Evolutionary conservation across 1,140 invertebrate genomes (phyloP).

Genomic region (Rhynchophorus ferrugineus): DNA sequence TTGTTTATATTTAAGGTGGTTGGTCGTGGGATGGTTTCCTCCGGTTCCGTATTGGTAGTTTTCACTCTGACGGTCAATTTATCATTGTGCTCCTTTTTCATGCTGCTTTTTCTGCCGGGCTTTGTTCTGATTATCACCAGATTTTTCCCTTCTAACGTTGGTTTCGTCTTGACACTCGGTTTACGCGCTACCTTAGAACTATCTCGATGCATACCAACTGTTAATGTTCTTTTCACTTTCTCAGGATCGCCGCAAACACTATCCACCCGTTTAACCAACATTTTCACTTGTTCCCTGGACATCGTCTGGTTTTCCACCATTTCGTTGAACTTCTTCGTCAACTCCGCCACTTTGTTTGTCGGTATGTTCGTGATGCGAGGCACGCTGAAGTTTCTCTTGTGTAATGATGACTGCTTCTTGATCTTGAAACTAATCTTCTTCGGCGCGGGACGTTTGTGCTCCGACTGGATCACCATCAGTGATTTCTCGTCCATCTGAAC

Average conservation of each 20-base stretch:
- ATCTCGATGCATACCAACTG: constrained; percentile 15
- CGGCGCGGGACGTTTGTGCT: constrained; percentile 10
- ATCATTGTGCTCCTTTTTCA: constrained; percentile 19
- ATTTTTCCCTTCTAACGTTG: constrained; percentile 13
- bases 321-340: constrained; percentile 48
- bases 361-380: constrained; percentile 39
- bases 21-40: constrained; percentile 7
- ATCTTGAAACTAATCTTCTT: constrained; percentile 38
- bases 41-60: constrained; percentile 24
- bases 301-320: constrained; percentile 41
- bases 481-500: constrained; percentile 17
- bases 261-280: constrained; percentile 22
- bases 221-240: background rate
- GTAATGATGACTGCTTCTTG: constrained; percentile 30
- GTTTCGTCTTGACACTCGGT: constrained; percentile 31
- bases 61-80: constrained; percentile 32
- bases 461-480: constrained; percentile 1
- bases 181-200: constrained; percentile 26
- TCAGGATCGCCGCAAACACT: constrained; percentile 11
- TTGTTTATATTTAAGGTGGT: constrained; percentile 13
- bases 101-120: constrained; percentile 16
- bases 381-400: constrained; percentile 14
- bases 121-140: constrained; percentile 15
- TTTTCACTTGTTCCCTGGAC: constrained; percentile 37
- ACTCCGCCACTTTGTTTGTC: constrained; percentile 46